Conservation (phyloP, 2,888 invertebrate species). For the Dilophus febrilis region DNA sequence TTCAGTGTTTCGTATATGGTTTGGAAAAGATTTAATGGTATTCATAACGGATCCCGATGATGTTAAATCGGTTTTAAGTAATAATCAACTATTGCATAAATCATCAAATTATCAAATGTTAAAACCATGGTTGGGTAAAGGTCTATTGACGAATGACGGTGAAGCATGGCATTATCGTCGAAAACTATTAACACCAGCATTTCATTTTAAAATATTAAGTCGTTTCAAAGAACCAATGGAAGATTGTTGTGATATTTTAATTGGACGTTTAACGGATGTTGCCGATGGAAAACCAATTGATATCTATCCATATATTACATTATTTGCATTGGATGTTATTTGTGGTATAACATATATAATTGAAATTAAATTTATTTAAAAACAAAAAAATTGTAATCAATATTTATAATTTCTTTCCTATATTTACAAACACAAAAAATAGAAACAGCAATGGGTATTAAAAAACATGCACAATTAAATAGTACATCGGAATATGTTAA, state of each 20-base stretch:
- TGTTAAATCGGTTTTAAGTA: conserved; percentile 19
- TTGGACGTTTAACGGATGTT: neutral
- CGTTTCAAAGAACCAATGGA: neutral
- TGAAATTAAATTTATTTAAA: too few species aligned
- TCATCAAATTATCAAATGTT: neutral
- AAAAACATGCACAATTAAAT: neutral
- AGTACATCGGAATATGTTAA: neutral
- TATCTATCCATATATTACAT: neutral
- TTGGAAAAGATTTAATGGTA: conserved; percentile 24
- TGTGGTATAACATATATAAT: too few species aligned
- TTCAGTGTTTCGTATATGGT: conserved; percentile 23
- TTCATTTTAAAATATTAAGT: too few species aligned
- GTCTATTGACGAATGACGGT: neutral
- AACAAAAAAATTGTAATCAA: too few species aligned
- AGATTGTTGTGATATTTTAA: neutral
- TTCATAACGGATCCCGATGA: conserved; percentile 24
- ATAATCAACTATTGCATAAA: conserved; percentile 15
- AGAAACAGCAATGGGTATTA: neutral
- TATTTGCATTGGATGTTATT: neutral
- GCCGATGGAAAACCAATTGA: neutral
- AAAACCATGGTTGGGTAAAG: neutral
- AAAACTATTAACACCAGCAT: neutral
- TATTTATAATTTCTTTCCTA: too few species aligned
- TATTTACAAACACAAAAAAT: too few species aligned
- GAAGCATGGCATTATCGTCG: neutral